These are phyloP conservation scores for Armadillidium nasatum DNA, from an alignment of 1,140 invertebrate genomes.

Conservation along the genomic window DNA sequence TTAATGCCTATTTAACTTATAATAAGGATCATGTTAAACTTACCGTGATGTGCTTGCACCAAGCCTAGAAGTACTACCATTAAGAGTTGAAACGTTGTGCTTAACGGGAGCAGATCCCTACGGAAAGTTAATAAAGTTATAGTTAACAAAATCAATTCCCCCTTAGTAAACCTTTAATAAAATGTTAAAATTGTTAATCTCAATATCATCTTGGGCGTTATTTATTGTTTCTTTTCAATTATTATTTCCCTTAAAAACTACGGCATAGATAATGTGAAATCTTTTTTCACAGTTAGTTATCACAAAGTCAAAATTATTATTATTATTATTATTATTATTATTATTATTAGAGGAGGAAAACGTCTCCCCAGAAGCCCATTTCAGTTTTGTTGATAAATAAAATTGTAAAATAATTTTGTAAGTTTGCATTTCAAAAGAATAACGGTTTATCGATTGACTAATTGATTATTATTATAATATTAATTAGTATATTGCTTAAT, in stretches of 20 bases:
- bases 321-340: too few relatives aligned
- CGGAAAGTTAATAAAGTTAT: too few relatives aligned
- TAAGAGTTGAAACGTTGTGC: too few relatives aligned
- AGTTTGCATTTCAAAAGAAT: constrained; percentile 1
- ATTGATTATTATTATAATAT: background rate
- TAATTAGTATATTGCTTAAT: background rate
- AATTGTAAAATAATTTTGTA: background rate
- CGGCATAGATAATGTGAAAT: background rate
- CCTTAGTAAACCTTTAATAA: too few relatives aligned
- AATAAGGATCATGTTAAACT: background rate
- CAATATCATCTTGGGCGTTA: too few relatives aligned
- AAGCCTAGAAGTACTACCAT: background rate
- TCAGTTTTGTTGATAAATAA: too few relatives aligned
- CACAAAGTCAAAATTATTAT: background rate
- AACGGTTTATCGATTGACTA: background rate
- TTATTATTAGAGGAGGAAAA: too few relatives aligned
- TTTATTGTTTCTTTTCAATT: too few relatives aligned
- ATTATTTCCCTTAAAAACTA: background rate
- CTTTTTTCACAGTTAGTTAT: background rate
- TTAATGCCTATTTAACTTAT: too few relatives aligned
- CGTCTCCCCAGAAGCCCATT: background rate
- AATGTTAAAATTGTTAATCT: too few relatives aligned
- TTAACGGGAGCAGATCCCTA: background rate
- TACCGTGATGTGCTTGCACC: background rate
- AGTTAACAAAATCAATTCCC: too few relatives aligned